These are phyloP conservation scores for Drosophila orena DNA, from an alignment of 1,140 invertebrate species.

Conservation along the genomic window DNA sequence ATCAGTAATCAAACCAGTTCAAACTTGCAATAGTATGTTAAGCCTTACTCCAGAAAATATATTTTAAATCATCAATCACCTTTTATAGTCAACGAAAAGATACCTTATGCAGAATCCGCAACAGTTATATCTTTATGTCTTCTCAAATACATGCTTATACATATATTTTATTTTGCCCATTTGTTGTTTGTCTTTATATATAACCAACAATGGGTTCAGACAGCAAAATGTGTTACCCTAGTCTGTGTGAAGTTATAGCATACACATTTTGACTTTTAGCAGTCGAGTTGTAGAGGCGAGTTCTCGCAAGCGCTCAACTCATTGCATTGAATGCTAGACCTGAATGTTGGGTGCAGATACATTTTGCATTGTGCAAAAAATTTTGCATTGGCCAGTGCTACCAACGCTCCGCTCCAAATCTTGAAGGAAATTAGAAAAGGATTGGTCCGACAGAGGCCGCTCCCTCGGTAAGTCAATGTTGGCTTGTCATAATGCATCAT, in stretches of 20 bases:
- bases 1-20: too few relatives aligned
- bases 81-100: not conserved
- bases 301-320: conserved; percentile 8
- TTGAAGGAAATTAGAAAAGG: conserved; percentile 18
- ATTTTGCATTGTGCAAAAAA: conserved; percentile 27
- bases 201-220: not conserved
- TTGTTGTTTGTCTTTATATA: not conserved
- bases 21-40: too few relatives aligned
- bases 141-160: too few relatives aligned
- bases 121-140: not conserved
- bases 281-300: conserved; percentile 9
- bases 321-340: conserved; percentile 9
- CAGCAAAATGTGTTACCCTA: not conserved
- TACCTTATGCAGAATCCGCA: not conserved
- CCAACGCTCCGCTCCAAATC: not conserved
- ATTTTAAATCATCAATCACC: not conserved
- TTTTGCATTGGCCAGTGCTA: conserved; percentile 31
- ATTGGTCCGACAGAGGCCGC: conserved; percentile 21
- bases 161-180: not conserved
- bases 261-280: conserved; percentile 35
- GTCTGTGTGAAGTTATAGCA: not conserved
- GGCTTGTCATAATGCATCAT: conserved; percentile 34
- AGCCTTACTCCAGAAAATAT: not conserved
- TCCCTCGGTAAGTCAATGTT: conserved; percentile 24
- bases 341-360: conserved; percentile 30